Evolutionary conservation across 2,797 vertebrate species (phyloP), one percentile per base, ranked within the genome.

Genomic region (Mastacembelus armatus): DNA sequence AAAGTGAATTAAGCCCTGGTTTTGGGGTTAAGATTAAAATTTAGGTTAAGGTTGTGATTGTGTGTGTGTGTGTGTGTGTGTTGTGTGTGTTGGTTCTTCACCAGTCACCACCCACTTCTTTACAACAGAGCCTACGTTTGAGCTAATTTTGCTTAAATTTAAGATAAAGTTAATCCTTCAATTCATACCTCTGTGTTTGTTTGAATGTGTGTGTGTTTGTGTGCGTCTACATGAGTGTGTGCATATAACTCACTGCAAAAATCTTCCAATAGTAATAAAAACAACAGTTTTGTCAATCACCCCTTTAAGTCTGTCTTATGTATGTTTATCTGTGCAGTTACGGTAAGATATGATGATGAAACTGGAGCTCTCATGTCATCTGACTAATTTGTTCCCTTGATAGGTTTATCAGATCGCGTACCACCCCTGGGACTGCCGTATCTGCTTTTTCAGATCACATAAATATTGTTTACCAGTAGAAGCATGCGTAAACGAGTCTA

Each of bases 401-500:
- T 80, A 39, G 48, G 35, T 77, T 77, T 92, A 93, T 94, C 92
- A 86, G 92, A 92, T 89, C 10, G 4, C 1, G 24, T 58, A 36
- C 54, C 70, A 48, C 91, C 66, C 79, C 1, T n/a, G 91, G 87
- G 91, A 90, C 57, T 1, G 26, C 40, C 50, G 56, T 91, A 92
- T 93, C 92, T 83, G 70, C 54, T 44, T 67, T 74, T 80, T 48
- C 68, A 75, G 66, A 92, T 92, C 90, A 72, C 87, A 82, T 79
- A 88, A 89, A 90, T 87, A 83, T 84, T 76, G 74, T 89, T 93
- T 92, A 92, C 90, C 83, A 85, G 88, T 90, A 85, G 88, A 90
- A 87, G 78, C 63, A 70, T 80, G 64, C 57, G 32, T 82, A 91
- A 84, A 88, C 52, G 10, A 19, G 63, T 79, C 84, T 91, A 91